These are phyloP conservation scores for Beroe ovata DNA, from an alignment of 37 sponge, comb jelly and placozoan genomes.

Conservation along the genomic window DNA sequence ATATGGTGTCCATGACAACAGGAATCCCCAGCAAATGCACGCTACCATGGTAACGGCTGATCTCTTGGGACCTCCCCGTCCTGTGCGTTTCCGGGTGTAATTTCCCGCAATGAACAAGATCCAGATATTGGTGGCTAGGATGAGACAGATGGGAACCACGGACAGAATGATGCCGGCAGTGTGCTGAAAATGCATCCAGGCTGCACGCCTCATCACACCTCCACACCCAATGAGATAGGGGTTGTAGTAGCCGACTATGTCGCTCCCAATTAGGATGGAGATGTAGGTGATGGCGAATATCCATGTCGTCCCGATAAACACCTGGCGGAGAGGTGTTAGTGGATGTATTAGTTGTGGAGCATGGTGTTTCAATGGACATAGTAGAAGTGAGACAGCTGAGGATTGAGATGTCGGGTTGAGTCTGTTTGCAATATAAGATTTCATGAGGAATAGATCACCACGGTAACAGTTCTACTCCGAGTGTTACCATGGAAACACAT, in stretches of 20 bases:
- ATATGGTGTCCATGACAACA: constrained; percentile 6
- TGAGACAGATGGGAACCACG: constrained; percentile 28
- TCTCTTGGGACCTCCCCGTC: neutral
- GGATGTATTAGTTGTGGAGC: too few relatives aligned
- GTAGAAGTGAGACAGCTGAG: too few relatives aligned
- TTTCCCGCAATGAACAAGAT: constrained; percentile 21
- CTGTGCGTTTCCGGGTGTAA: constrained; percentile 25
- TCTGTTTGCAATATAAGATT: too few relatives aligned
- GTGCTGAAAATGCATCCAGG: constrained; percentile 8
- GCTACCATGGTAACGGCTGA: constrained; percentile 60
- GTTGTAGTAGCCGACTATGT: constrained; percentile 39
- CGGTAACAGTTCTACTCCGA: too few relatives aligned
- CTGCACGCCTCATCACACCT: neutral
- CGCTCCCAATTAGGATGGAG: constrained; percentile 1
- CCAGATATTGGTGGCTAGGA: constrained; percentile 34
- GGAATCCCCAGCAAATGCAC: constrained; percentile 35
- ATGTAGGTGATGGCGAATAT: neutral
- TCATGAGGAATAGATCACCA: too few relatives aligned
- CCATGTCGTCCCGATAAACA: neutral
- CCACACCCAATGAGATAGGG: constrained; percentile 49
- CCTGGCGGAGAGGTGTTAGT: too few relatives aligned
- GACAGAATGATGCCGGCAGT: constrained; percentile 33
- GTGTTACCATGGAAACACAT: too few relatives aligned
- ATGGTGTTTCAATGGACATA: too few relatives aligned
- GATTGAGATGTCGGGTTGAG: too few relatives aligned